Evolutionary conservation across 2,113 vertebrate species (phyloP), one percentile per base, ranked within the genome.

Genomic region (Paraplagusia blochii): DNA sequence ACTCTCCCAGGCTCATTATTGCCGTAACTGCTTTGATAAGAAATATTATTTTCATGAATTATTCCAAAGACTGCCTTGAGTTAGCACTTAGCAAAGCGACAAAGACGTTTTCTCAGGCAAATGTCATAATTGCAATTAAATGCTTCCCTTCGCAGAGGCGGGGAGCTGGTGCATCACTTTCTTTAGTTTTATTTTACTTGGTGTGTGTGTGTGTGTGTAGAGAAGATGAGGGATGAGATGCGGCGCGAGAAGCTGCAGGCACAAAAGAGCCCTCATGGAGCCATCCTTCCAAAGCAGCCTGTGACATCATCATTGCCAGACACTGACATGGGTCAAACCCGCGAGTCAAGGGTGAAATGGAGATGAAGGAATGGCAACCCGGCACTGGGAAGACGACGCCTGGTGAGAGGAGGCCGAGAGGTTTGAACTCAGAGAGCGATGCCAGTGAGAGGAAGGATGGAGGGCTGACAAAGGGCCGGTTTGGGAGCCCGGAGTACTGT

Each of bases 241-340:
- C n/a, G n/a, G n/a, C n/a, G n/a, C n/a, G n/a, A n/a, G n/a, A n/a
- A 68, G 66, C 66, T 61, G 74, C 72, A 72, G 67, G 19, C 73
- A 84, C 74, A 85, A 79, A 83, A 80, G 74, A 76, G 63, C 66
- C 71, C 73, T 79, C 69, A 53, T 1, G 57, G 80, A 79, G 80
- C 81, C 68, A 77, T 81, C 68, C 72, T 61, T 76, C 74, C 51
- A 85, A 81, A 75, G 72, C 66, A 75, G 57, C 57, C 60, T 13
- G 72, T 88, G 87, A 88, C 87, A 85, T 86, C 83, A 87, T 88
- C 88, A 88, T 88, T 80, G 74, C 66, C 68, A 84, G 83, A 86
- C 66, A 22, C 64, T 84, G 85, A 86, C 85, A 81, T 55, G 74
- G 77, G 85, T 85, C 82, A 82, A 80, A 72, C 80, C 66, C 35